Evolutionary conservation across 2,797 vertebrate genomes (phyloP), one percentile per base, ranked within the genome.

Genomic region (Rhynchotus rufescens): DNA sequence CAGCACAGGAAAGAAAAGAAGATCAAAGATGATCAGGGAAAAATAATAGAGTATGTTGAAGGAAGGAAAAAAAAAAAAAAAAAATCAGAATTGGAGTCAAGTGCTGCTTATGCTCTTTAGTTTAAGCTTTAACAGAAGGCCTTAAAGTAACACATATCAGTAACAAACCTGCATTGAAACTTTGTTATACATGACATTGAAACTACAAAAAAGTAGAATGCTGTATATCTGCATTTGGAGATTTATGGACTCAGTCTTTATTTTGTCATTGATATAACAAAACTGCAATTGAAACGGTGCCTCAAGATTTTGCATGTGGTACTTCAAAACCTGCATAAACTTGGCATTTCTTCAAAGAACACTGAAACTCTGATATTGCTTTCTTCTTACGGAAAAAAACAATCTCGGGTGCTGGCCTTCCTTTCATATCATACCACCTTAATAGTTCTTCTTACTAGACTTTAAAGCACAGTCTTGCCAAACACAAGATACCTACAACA

Each of bases 291-390:
- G 80, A 84, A 96, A 73, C 81, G 92, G 90, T 84, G 86, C 89
- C 90, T 96, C 32, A 5, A 69, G 75, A 91, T 92, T 36, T 36
- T 74, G 84, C 78, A 66, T 89, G 72, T 78, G 73, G 88, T 93
- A 97, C 97, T 95, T 93, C 67, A 96, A 95, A 96, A 91, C 91
- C 94, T 34, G 80, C 95, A 93, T 82, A 68, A 28, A 77, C 61
- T 77, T 97, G 97, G 95, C 96, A 72, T 68, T 86, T 72, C 96
- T 96, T 96, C 96, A 97, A 92, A 95, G 79, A 94, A 88, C 75
- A 77, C 40, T 82, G 75, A 65, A 94, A 57, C 78, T 84, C 93
- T 82, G 88, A 92, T 90, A 94, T 42, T 71, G 91, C 88, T 92
- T 84, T 92, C 89, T 94, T 95, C 94, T 95, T 92, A 96, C 95